phyloP scores from a whole-genome alignment of 2,113 vertebrate species.

The Gorsachius goisagi region DNA sequence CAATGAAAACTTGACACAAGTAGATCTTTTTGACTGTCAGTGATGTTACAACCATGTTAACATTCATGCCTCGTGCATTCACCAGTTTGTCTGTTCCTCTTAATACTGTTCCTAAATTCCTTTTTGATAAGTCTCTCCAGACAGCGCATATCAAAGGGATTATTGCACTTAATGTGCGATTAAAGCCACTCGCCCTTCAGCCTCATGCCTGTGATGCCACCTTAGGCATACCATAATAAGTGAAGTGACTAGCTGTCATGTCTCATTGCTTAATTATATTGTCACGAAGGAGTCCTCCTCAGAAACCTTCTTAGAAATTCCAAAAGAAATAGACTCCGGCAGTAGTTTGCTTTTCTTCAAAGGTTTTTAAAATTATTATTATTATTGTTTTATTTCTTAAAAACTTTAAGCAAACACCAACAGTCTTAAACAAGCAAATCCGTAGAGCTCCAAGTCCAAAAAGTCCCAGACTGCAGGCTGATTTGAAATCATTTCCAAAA shows the following conservation, averaged over 20 bases:
- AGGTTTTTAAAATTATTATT: neutral
- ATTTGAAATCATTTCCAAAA: neutral
- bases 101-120: constrained; percentile 20
- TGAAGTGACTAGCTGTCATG: constrained; percentile 53
- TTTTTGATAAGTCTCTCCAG: constrained; percentile 46
- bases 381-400: neutral
- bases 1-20: neutral
- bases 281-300: constrained; percentile 16
- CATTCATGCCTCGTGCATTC: neutral
- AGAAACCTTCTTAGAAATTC: constrained; percentile 30
- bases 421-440: constrained; percentile 38
- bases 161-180: constrained; percentile 52
- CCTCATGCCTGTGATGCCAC: constrained; percentile 48
- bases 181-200: constrained; percentile 48
- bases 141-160: constrained; percentile 56
- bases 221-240: constrained; percentile 58
- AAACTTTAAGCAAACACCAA: constrained; percentile 21
- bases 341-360: constrained; percentile 14
- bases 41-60: neutral
- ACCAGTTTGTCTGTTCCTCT: constrained; percentile 12
- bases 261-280: constrained; percentile 64
- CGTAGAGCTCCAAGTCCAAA: neutral
- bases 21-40: neutral
- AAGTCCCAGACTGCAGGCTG: neutral
- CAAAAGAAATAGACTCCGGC: neutral